Evolutionary conservation across 2,797 vertebrate genomes (phyloP), one percentile per base, ranked within the genome.

Genomic region (Enteromius argenteus): DNA sequence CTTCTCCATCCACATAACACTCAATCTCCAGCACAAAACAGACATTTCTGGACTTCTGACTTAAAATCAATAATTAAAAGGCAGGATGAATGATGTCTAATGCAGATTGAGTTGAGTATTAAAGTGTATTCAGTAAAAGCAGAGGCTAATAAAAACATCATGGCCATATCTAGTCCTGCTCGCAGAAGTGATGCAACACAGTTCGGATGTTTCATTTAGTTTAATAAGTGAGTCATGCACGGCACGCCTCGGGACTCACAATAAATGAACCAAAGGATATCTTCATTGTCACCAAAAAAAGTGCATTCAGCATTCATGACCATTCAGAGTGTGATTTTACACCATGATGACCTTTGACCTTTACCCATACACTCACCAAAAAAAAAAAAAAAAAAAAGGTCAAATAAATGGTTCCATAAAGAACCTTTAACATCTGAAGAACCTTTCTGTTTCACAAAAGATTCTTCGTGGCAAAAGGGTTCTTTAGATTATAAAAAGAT

Each of bases 211-310:
- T 39, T 62, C 15, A 42, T 60, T 42, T 11, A 49, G 53, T 81
- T 72, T 64, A 81, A 51, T 74, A 72, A 74, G 56, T 60, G 79
- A 81, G 37, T 51, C 80, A 74, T 37, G 39, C 69, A 64, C 39
- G 27, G 49, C n/a, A 74, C 73, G 80, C 80, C 69, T 73, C 27
- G 0, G 56, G 3, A 69, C 56, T 44, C 75, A 62, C 8, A 78
- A 62, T 78, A 30, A 21, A 78, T 13, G 0, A 53, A 74, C 23
- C 42, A 5, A 19, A 32, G 32, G 1, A 73, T 27, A 72, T 19
- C 14, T 19, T 49, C 15, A 49, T 10, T 19, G 15, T 72, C 69
- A 49, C 44, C 27, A 27, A 49, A 21, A 53, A 32, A 72, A 72
- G 35, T 37, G 35, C 35, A 37, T 37, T 37, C 35, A 27, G 11